These are phyloP conservation scores for Ormyrus nitidulus DNA, from an alignment of 2,888 invertebrate genomes.

Conservation along the genomic window DNA sequence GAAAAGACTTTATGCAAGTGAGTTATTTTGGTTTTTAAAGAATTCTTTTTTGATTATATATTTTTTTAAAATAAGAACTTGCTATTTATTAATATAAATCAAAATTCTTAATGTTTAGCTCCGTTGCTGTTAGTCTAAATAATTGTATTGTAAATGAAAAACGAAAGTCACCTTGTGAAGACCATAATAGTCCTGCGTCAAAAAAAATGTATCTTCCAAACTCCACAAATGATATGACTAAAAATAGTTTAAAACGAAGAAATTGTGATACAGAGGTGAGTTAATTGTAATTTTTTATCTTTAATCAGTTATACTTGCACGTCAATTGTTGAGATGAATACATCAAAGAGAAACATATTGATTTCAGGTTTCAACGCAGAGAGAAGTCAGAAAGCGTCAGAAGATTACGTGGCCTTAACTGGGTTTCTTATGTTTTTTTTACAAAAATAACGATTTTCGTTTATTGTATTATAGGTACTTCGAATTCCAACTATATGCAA, in stretches of 20 bases:
- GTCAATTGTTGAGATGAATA: conserved; percentile 29
- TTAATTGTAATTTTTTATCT: conserved; percentile 12
- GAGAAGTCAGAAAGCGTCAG: conserved; percentile 59
- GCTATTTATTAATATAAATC: not conserved
- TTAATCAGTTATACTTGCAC: conserved; percentile 35
- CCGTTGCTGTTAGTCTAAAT: conserved; percentile 23
- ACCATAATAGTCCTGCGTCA: not conserved
- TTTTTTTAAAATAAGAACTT: conserved; percentile 8
- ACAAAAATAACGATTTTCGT: conserved; percentile 42
- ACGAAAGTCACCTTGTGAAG: conserved; percentile 1
- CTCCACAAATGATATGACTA: conserved; percentile 28
- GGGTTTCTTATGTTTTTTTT: conserved; percentile 3
- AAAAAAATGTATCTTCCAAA: conserved; percentile 27
- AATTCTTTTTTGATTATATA: not conserved
- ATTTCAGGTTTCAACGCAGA: conserved; percentile 57
- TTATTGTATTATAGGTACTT: conserved; percentile 34
- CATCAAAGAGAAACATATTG: conserved; percentile 32
- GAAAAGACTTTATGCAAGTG: conserved; percentile 54
- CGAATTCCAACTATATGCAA: conserved; percentile 40
- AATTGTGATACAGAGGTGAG: conserved; percentile 36
- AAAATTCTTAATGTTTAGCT: conserved; percentile 12
- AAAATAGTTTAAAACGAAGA: conserved; percentile 50
- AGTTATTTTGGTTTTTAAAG: conserved; percentile 47
- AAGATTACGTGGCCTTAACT: conserved; percentile 65
- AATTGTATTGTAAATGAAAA: not conserved